Conservation (phyloP, 2,888 invertebrate species). For the Amblyteles armatorius region DNA sequence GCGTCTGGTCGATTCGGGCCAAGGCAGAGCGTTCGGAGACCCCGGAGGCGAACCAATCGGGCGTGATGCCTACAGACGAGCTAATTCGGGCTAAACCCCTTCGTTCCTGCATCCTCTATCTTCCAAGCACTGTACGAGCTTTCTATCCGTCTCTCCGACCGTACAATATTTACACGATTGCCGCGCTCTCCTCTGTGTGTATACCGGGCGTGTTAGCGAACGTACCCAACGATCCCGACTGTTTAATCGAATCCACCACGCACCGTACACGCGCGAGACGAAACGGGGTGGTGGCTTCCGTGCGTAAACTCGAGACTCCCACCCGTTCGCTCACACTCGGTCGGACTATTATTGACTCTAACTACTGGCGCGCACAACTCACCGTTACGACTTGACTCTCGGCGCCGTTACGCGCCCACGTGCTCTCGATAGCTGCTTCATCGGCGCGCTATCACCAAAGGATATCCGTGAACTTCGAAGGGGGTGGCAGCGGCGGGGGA, state of each 20-base stretch:
- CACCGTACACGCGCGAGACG: conserved; percentile 32
- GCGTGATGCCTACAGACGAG: conserved; percentile 52
- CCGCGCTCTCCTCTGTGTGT: conserved; percentile 14
- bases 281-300: conserved; percentile 15
- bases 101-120: conserved; percentile 33
- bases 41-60: conserved; percentile 56
- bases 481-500: neutral
- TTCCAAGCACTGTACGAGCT: conserved; percentile 14
- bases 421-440: conserved; percentile 32
- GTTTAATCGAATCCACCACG: conserved; percentile 59
- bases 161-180: conserved; percentile 47
- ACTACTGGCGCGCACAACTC: conserved; percentile 22
- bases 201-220: conserved; percentile 29
- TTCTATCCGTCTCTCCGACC: neutral
- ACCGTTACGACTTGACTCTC: conserved; percentile 11
- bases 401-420: conserved; percentile 6
- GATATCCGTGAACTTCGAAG: conserved; percentile 62
- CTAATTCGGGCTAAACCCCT: conserved; percentile 44
- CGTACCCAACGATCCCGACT: conserved; percentile 45
- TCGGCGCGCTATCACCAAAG: conserved; percentile 62
- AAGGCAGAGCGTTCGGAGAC: conserved; percentile 15
- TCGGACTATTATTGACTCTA: conserved; percentile 50
- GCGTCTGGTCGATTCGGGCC: neutral
- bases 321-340: neutral
- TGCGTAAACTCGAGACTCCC: neutral